These are phyloP conservation scores for Leguminivora glycinivorella DNA, from an alignment of 1,140 invertebrate species.

Conservation along the genomic window DNA sequence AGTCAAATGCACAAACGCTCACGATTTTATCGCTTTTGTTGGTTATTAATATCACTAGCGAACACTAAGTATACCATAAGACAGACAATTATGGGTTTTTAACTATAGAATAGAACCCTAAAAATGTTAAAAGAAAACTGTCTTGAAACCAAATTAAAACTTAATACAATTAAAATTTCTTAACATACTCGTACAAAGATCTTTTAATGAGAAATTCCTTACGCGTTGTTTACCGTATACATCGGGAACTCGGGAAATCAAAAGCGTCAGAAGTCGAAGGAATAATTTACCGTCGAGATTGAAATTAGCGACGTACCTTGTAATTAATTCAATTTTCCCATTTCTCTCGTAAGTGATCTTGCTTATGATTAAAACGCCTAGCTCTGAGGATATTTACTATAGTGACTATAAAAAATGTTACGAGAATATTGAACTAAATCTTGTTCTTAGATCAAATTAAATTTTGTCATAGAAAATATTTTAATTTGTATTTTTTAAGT, in stretches of 20 bases:
- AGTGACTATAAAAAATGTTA: not conserved
- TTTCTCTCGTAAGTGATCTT: slow-evolving; percentile 23
- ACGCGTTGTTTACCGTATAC: slow-evolving; percentile 21
- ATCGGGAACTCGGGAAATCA: not conserved
- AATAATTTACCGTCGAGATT: slow-evolving; percentile 23
- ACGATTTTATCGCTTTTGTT: no score
- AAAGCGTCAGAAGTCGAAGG: slow-evolving; percentile 15
- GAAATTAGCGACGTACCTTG: slow-evolving; percentile 20
- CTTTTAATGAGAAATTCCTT: not conserved
- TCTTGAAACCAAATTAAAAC: not conserved
- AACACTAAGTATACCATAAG: no score
- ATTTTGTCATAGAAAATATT: no score
- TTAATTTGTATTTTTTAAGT: no score
- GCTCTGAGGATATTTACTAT: not conserved
- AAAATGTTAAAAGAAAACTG: not conserved
- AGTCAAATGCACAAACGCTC: no score
- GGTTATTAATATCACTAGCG: no score
- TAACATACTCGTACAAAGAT: not conserved
- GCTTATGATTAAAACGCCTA: slow-evolving; percentile 12
- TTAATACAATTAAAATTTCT: not conserved
- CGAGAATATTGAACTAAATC: no score
- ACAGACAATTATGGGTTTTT: no score
- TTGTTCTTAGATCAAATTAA: no score
- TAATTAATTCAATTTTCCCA: slow-evolving; percentile 25
- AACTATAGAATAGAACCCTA: no score